Evolutionary conservation across 2,888 invertebrate species (phyloP), one percentile per base, ranked within the genome.

Genomic region (Tigriopus californicus): DNA sequence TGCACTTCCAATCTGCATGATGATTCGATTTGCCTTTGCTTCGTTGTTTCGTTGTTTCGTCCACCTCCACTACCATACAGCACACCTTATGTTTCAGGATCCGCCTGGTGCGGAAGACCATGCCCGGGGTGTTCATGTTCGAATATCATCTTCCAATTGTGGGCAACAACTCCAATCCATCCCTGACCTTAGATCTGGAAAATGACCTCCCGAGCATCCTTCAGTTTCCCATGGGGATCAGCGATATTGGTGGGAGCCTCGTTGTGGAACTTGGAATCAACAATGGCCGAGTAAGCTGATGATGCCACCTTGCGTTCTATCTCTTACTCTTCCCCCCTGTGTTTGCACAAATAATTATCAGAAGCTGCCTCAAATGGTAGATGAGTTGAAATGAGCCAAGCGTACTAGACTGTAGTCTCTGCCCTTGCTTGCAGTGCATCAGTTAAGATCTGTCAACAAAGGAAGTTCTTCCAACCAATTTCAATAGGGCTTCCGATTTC

Each of bases 211-310:
- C 54, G n/a, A 54, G 41, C 22, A 41, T 54, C 15, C 41, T 54
- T 41, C 41, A 54, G 41, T 54, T 54, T 54, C 15, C 33, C 15
- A 54, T 54, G 15, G 54, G 41, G n/a, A 33, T 41, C 18, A 33
- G 77, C 61, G 89, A 89, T 66, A 80, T 83, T 41, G 90, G 90
- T 0, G 89, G 89, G 0, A 86, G 83, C 1, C 68, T 88, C 20
- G 77, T 79, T 0, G 76, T 85, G 63, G 81, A 82, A 56, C 73
- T 84, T 1, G 82, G 81, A 57, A 74, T 86, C 67, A 76, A 81
- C 65, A 79, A 78, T 69, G 78, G 74, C 64, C 65, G 74, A 64
- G 77, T 66, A 59, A 62, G 62, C 11, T 10, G 12, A 3, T 33
- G 33, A 3, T 33, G 33, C 33, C 33, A 33, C 8, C 33, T 33